Conservation (phyloP, 2,113 vertebrate genomes). For the Melanerpes formicivorus region DNA sequence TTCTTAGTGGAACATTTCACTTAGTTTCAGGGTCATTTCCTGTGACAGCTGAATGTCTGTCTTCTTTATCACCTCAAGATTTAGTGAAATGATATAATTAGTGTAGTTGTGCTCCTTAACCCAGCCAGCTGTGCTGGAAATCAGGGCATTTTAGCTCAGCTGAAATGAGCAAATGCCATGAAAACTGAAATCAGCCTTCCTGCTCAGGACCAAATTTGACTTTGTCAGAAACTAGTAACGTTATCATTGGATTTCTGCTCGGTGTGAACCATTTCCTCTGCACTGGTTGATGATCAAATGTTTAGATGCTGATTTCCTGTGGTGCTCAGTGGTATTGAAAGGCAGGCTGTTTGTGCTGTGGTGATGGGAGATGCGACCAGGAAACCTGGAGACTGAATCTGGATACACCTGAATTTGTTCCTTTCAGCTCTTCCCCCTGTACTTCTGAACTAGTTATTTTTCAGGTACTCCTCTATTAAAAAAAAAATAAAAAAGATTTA, state of each 20-base stretch:
- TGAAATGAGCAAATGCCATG: not conserved
- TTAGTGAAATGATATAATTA: constrained; percentile 40
- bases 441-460: not conserved
- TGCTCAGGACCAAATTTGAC: not conserved
- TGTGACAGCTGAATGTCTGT: constrained; percentile 40
- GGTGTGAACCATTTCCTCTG: not conserved
- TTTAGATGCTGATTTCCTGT: not conserved
- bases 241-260: not conserved
- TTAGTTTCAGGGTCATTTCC: constrained; percentile 59
- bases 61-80: constrained; percentile 57
- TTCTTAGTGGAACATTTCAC: constrained; percentile 20
- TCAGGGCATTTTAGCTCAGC: not conserved
- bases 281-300: rapidly evolving
- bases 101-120: constrained; percentile 38
- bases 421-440: not conserved
- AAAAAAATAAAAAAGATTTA: no score
- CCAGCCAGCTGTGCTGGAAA: not conserved
- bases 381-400: not conserved
- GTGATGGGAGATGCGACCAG: not conserved
- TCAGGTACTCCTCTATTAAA: not conserved
- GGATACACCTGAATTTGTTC: not conserved
- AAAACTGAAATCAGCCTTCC: not conserved
- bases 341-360: not conserved
- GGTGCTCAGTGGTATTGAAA: not conserved
- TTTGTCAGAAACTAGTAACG: not conserved